Percentiles rank a stretch among this genome's conserved stretches.
These are phyloP conservation scores for Zeus faber DNA, from an alignment of 2,113 vertebrate genomes.

Conservation along the genomic window DNA sequence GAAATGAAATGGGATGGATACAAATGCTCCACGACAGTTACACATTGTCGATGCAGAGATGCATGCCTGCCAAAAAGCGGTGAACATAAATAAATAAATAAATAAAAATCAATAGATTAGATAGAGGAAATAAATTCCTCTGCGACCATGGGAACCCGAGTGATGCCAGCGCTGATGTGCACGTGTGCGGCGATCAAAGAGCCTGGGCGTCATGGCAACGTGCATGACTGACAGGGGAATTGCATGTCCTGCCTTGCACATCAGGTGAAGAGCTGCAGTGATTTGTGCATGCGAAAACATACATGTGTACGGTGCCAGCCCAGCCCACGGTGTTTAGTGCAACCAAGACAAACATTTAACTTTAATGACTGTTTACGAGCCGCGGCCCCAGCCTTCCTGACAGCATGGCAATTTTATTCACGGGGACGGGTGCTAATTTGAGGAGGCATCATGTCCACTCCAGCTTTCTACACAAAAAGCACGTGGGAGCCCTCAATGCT, in stretches of 20 bases:
- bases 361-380: constrained; percentile 61
- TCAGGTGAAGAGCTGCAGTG: neutral
- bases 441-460: neutral
- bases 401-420: constrained; percentile 30
- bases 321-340: constrained; percentile 36
- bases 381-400: constrained; percentile 12
- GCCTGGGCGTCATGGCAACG: constrained; percentile 64
- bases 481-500: neutral
- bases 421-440: constrained; percentile 24
- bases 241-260: neutral
- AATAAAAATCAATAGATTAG: constrained; percentile 16
- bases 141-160: constrained; percentile 7
- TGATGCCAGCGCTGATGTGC: constrained; percentile 9
- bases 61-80: constrained; percentile 5
- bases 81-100: neutral
- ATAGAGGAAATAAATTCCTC: constrained; percentile 5
- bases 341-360: constrained; percentile 43
- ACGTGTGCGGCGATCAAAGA: constrained; percentile 35
- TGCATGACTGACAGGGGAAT: constrained; percentile 17
- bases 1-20: no score
- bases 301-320: constrained; percentile 26
- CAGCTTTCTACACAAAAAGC: neutral
- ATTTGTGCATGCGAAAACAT: constrained; percentile 3
- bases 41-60: neutral
- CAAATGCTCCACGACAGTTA: neutral